A percentile compares a stretch with the other conserved stretches of the same genome.
Evolutionary conservation across 1,140 invertebrate species (phyloP).

Genomic region (Euwallacea fornicatus): DNA sequence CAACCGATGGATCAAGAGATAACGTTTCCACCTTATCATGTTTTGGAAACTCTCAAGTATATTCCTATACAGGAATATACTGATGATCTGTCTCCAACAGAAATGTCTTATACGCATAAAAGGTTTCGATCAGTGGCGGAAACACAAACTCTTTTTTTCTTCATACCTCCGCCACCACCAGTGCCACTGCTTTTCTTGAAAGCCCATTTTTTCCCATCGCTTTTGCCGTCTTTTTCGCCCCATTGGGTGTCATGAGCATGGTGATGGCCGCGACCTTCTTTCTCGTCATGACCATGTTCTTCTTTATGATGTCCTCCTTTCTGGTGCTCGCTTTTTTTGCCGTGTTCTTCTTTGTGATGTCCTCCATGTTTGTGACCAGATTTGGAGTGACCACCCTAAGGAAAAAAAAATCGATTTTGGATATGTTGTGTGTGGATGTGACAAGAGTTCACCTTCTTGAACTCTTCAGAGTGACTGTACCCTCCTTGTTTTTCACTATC

Average conservation of each 20-base stretch:
- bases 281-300: slow-evolving; percentile 59
- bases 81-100: no score
- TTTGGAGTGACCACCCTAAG: slow-evolving; percentile 53
- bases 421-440: background rate
- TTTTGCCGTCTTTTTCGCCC: slow-evolving; percentile 56
- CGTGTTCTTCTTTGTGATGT: slow-evolving; percentile 59
- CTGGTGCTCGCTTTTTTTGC: slow-evolving; percentile 59
- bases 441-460: slow-evolving; percentile 54
- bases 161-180: slow-evolving; percentile 30
- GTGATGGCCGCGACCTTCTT: slow-evolving; percentile 60
- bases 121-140: no score
- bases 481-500: slow-evolving; percentile 67
- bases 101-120: no score
- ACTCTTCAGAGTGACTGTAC: slow-evolving; percentile 60
- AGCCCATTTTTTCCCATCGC: slow-evolving; percentile 61
- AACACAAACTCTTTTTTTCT: background rate
- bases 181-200: slow-evolving; percentile 52
- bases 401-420: slow-evolving; percentile 17
- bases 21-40: no score
- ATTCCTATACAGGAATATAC: no score
- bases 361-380: slow-evolving; percentile 55
- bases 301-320: slow-evolving; percentile 62
- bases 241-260: slow-evolving; percentile 56
- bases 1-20: no score
- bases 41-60: no score